Percentiles rank a stretch among this genome's conserved stretches.
Evolutionary conservation across 2,797 vertebrate genomes (phyloP).

Genomic region (Melanotaenia maccullochi): DNA sequence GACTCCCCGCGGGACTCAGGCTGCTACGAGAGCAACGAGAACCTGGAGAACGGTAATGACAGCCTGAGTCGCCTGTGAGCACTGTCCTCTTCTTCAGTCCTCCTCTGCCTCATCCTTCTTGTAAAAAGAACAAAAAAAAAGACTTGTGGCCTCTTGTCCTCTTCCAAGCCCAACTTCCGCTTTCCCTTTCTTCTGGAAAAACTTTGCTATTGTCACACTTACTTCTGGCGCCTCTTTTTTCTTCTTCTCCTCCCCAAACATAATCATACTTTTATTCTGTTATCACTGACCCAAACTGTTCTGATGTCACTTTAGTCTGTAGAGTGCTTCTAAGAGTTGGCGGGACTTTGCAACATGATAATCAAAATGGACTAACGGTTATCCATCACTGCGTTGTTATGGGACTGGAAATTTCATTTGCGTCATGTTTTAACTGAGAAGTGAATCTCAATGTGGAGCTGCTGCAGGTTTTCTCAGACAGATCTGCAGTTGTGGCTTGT

Average conservation of each 20-base stretch:
- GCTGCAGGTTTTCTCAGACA: constrained; percentile 45
- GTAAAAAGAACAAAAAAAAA: constrained; percentile 49
- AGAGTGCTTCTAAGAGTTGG: constrained; percentile 41
- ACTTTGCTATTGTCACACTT: constrained; percentile 53
- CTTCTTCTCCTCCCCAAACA: background rate
- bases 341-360: constrained; percentile 22
- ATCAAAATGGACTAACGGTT: constrained; percentile 5
- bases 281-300: constrained; percentile 29
- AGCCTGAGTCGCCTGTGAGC: constrained; percentile 70
- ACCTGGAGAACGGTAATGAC: constrained; percentile 93
- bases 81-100: constrained; percentile 42
- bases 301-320: constrained; percentile 34
- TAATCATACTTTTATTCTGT: constrained; percentile 44
- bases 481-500: constrained; percentile 44
- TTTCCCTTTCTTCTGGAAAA: constrained; percentile 51
- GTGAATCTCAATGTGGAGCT: constrained; percentile 37
- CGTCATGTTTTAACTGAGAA: constrained; percentile 20
- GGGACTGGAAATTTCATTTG: constrained; percentile 11
- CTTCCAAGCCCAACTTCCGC: constrained; percentile 54
- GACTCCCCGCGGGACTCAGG: constrained; percentile 96
- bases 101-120: constrained; percentile 46
- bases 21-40: constrained; percentile 96
- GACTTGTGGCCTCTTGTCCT: constrained; percentile 24
- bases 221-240: constrained; percentile 27
- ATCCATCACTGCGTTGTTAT: constrained; percentile 5